Base-by-base conservation (phyloP, 2,113 vertebrate genomes). In the Pollimyrus isidori region DNA sequence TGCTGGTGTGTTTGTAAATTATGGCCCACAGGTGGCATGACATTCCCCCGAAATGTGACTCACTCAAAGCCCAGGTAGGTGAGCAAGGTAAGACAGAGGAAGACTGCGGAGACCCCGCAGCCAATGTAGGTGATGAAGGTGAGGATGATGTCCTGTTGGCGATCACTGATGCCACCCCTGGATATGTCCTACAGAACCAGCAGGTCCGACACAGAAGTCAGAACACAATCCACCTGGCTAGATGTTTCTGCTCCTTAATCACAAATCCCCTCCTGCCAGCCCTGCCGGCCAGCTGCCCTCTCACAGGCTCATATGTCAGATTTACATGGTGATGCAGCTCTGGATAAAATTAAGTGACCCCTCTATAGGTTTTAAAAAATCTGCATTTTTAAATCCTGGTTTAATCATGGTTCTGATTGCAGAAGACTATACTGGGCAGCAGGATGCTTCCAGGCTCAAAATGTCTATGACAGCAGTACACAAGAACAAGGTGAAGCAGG, bases 61-160 rank as follows among this genome's bases (percentile, higher is more conserved):
- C 94, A 99, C 98, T 96, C 95, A 93, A 99, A 99, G 6, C 93
- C 94, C 90, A 99, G 92, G 92, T 99, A 98, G 26, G 98, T 99
- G 91, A 99, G 92, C 62, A 99, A 94, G 56, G 98, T 99, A 92
- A 98, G 69, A 6, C 97, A 95, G 50, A 99, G 96, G 92, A 99
- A 99, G 92, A 99, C 94, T 69, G 97, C 94, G 15, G 98, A 99
- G 90, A 99, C 92, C 13, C 98, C 98, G 94, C 98, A 99, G 90
- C 98, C 98, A 89, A 99, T 97, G 87, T 97, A 98, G 0, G 97
- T 97, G 93, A 99, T 97, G 94, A 97, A 98, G 35, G 97, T 98
- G 62, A 99, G 95, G 86, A 97, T 95, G 89, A 94, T 92, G 85
- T 92, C 93, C 39, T 98, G 96, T 30, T 91, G 83, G 4, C 80